A percentile compares a stretch with the other conserved stretches of the same genome.
These are phyloP conservation scores for Dicrostonyx torquatus DNA, from an alignment of 2,797 vertebrate genomes.

Conservation along the genomic window DNA sequence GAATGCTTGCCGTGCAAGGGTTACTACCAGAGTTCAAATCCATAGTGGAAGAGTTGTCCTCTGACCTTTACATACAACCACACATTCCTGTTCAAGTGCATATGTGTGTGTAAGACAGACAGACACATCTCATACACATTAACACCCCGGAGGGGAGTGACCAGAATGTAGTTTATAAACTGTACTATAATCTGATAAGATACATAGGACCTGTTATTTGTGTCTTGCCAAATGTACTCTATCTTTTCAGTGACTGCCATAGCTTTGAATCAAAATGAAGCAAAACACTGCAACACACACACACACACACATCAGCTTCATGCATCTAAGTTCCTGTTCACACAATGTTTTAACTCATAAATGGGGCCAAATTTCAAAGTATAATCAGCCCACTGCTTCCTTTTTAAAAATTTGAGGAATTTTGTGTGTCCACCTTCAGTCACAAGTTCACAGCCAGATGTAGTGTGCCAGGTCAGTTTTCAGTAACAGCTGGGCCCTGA, in stretches of 20 bases:
- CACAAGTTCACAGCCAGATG: neutral
- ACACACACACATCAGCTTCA: neutral
- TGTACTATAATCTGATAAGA: neutral
- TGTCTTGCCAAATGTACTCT: conserved; percentile 5
- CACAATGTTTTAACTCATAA: neutral
- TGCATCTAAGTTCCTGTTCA: neutral
- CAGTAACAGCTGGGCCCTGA: neutral
- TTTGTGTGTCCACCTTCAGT: neutral
- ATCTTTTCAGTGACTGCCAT: neutral
- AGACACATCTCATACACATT: neutral
- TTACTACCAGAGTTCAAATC: neutral
- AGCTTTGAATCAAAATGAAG: neutral
- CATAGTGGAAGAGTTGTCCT: neutral
- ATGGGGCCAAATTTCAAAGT: neutral
- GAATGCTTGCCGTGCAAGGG: neutral
- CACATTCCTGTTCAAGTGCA: neutral
- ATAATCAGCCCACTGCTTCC: neutral
- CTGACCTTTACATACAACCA: neutral
- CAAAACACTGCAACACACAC: neutral
- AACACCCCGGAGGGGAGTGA: neutral
- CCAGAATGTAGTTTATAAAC: neutral
- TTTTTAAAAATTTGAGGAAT: neutral
- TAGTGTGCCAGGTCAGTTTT: neutral
- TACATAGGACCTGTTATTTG: neutral
- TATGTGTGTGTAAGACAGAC: neutral